phyloP scores from a whole-genome alignment of 1,140 invertebrate genomes.

The Habropoda laboriosa region DNA sequence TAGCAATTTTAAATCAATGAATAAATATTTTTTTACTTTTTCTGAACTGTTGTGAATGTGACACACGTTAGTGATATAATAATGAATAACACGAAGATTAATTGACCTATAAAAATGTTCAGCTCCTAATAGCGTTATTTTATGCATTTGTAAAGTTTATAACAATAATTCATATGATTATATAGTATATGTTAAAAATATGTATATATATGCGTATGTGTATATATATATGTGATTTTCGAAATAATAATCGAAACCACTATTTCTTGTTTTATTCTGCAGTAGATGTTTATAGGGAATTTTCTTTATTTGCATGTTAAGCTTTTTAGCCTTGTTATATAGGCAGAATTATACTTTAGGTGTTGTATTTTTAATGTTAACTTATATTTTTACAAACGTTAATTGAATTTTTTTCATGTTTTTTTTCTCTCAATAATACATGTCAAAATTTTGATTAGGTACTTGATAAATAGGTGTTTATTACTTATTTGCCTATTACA shows the following conservation, averaged over 20 bases:
- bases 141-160: not conserved
- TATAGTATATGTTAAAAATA: conserved; percentile 10
- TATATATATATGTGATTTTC: conserved; percentile 59
- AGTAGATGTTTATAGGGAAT: conserved; percentile 23
- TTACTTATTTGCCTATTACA: not conserved
- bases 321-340: conserved; percentile 29
- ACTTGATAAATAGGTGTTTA: conserved; percentile 5
- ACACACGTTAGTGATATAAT: not conserved
- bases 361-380: not conserved
- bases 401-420: not conserved
- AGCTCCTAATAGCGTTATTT: not conserved
- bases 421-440: not conserved
- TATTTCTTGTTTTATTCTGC: conserved; percentile 45
- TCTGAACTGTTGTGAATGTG: conserved; percentile 9
- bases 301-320: conserved; percentile 48
- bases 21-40: not conserved
- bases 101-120: conserved; percentile 12
- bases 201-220: not conserved
- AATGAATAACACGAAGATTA: conserved; percentile 9
- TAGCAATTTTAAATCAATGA: not conserved
- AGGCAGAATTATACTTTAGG: conserved; percentile 13
- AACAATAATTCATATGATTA: not conserved
- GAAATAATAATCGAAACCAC: conserved; percentile 39
- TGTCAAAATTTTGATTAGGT: not conserved
- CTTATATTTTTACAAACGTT: not conserved